Base-by-base conservation (phyloP, 2,888 invertebrate genomes). In the Abrostola tripartita region DNA sequence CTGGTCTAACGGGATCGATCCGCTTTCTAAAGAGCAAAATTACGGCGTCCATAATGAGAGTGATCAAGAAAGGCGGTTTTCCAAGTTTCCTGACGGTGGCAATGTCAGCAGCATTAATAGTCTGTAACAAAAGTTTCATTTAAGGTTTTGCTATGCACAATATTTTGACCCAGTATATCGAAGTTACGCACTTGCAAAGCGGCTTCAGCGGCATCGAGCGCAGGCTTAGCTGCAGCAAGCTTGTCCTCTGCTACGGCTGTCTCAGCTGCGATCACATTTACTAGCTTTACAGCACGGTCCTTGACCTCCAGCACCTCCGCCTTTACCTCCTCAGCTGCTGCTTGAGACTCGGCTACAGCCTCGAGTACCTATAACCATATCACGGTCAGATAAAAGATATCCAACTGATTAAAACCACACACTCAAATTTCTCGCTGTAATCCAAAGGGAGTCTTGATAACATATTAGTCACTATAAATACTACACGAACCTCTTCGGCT, bases 21-120 rank as follows among this genome's bases (percentile, higher is more conserved):
- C 95, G 96, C 75, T 96, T 96, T 84, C 97, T 97, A 87, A 98
- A 98, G 60, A 98, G 95, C 66, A 98, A 95, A 54, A 97, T 87
- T 1, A 98, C 98, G 74, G 96, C 97, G 82, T 98, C 98, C 98
- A 98, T 98, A 86, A 98, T 98, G 8, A 98, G 94, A 52, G 97
- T 98, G 84, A 98, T 98, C 47, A 98, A 95, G 90, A 97, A 97
- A 1, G 98, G 98, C 1, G 98, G 98, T 84, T 98, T 98, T 65
- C 97, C 98, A 71, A 98, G 91, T 92, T 98, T 98, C 82, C 98
- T 95, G 37, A 98, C 98, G 7, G 97, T 98, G 0, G 97, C 96
- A 83, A 98, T 98, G 90, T 98, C 98, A 41, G 96, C 96, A 5
- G 98, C 96, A 95, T 98, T 98, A 77, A 98, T 98, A 4, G 98